A percentile compares a stretch with the other conserved stretches of the same genome.
Conservation (phyloP, 2,888 invertebrate genomes). For the Iselma pallidipennis region DNA sequence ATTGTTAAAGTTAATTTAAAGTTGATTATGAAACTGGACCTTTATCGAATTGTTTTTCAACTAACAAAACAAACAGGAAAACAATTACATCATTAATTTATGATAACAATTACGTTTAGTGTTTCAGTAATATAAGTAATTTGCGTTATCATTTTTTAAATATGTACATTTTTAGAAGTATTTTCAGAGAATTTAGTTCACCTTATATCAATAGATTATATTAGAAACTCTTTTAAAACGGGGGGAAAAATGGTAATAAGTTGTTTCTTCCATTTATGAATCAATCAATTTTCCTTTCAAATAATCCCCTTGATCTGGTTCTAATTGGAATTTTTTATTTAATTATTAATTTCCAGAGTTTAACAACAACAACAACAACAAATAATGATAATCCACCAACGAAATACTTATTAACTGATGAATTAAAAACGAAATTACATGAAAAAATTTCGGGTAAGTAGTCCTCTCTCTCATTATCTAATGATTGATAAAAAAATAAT, state of each 20-base stretch:
- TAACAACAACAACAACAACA: background rate
- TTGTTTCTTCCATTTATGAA: too few relatives aligned
- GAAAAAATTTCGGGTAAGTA: constrained; percentile 39
- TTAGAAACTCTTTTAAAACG: too few relatives aligned
- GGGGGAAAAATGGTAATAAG: too few relatives aligned
- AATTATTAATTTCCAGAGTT: background rate
- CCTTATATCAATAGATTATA: constrained; percentile 9
- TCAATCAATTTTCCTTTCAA: background rate
- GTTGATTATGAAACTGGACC: constrained; percentile 4
- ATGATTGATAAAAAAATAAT: background rate
- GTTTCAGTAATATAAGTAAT: background rate
- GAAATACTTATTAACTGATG: background rate
- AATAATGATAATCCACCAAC: background rate
- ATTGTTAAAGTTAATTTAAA: constrained; percentile 2
- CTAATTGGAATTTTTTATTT: background rate
- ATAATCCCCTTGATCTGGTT: constrained; percentile 3
- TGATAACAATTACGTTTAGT: constrained; percentile 9
- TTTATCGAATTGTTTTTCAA: constrained; percentile 8
- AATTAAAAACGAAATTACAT: constrained; percentile 45
- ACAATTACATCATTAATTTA: constrained; percentile 4
- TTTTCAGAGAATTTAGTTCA: constrained; percentile 5
- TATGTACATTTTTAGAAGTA: constrained; percentile 10
- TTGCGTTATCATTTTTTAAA: constrained; percentile 18
- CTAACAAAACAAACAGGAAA: background rate
- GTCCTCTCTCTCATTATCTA: constrained; percentile 42